These are phyloP conservation scores for Nematopogon swammerdamellus DNA, from an alignment of 2,888 invertebrate species.

Conservation along the genomic window DNA sequence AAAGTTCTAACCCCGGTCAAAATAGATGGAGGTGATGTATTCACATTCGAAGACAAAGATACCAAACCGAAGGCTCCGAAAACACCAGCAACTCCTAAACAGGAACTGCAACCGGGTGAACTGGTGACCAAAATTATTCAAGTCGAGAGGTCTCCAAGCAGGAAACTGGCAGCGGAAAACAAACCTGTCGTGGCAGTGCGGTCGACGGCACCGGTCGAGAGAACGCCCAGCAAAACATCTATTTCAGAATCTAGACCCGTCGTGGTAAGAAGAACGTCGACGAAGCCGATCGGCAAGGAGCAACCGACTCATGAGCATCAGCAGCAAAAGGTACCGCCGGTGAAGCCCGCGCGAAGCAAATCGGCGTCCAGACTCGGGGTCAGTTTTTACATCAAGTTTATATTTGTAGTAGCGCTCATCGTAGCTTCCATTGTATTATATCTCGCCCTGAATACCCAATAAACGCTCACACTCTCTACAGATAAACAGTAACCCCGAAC, in stretches of 20 bases:
- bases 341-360: conserved; percentile 50
- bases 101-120: conserved; percentile 26
- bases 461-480: neutral
- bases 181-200: conserved; percentile 40
- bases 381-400: conserved; percentile 42
- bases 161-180: conserved; percentile 30
- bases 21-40: conserved; percentile 22
- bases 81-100: conserved; percentile 21
- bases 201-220: conserved; percentile 39
- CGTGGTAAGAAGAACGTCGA: conserved; percentile 20
- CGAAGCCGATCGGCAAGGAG: conserved; percentile 21
- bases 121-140: conserved; percentile 45
- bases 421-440: conserved; percentile 25
- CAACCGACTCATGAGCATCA: conserved; percentile 22
- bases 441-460: neutral
- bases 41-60: conserved; percentile 26
- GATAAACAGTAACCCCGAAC: neutral
- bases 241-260: conserved; percentile 28
- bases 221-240: conserved; percentile 42
- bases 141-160: conserved; percentile 44
- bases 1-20: conserved; percentile 25
- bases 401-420: conserved; percentile 32
- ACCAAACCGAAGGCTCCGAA: conserved; percentile 3
- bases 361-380: conserved; percentile 49
- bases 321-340: conserved; percentile 31